Base-by-base conservation (phyloP, 2,888 invertebrate genomes). In the Acleris laterana region DNA sequence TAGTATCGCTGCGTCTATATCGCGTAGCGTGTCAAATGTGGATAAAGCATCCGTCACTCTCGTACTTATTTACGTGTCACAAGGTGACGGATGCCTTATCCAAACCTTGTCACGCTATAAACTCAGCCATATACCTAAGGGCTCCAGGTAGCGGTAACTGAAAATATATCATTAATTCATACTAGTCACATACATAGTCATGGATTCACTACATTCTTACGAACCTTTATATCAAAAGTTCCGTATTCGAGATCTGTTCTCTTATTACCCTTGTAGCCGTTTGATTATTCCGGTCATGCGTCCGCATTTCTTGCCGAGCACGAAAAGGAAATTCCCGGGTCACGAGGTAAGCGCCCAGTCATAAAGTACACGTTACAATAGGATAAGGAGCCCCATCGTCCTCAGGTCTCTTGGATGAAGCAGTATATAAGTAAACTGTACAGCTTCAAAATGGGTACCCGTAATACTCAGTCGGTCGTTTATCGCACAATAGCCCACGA, bases 261-360 rank as follows among this genome's bases (percentile, higher is more conserved):
- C 55, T n/a, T 64, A 58, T 63, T 59, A 25, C 38, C 52, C 51
- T n/a, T 44, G 19, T 60, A 48, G 50, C 44, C 28, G 28, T 44
- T 60, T 60, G 49, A 60, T 60, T 63, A 65, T 65, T 65, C 64
- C 60, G 32, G 64, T 49, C 60, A 65, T 19, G 64, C 55, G 50
- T 53, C 49, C 25, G n/a, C 42, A 25, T 53, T 53, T 63, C 63
- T 57, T 64, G 48, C 48, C 20, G 59, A 48, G 53, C 53, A 49
- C 50, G 28, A 28, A 65, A 48, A 59, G 42, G 49, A 60, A 64
- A 32, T 50, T 49, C 44, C 60, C 64, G 55, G 50, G 50, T n/a
- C 59, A 44, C 55, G 20, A 60, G 49, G 56, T 51, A 59, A 52
- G 38, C 32, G 46, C 22, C 58, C 20, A 42, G 65, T 52, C 61